These are phyloP conservation scores for Osmerus mordax DNA, from an alignment of 2,113 vertebrate species.

Conservation along the genomic window DNA sequence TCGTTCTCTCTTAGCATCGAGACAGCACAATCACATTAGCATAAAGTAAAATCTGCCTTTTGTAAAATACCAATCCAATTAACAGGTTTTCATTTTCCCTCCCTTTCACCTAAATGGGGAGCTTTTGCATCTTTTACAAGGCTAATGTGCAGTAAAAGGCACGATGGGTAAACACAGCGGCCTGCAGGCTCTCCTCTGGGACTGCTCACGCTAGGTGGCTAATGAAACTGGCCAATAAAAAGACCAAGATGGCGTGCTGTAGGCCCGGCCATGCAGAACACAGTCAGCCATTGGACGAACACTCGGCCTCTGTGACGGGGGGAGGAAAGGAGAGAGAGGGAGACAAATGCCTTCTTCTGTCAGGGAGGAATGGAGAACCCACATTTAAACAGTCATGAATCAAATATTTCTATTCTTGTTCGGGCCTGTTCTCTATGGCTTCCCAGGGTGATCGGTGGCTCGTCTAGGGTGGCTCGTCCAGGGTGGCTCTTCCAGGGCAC, in stretches of 20 bases:
- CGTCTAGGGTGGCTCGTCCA: too few species aligned
- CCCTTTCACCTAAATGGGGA: conserved; percentile 53
- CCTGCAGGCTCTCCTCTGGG: conserved; percentile 49
- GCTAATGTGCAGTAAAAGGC: conserved; percentile 58
- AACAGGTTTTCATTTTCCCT: conserved; percentile 55
- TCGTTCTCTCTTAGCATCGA: conserved; percentile 21
- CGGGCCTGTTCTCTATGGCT: too few species aligned
- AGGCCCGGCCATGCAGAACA: conserved; percentile 30
- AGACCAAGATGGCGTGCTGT: conserved; percentile 28
- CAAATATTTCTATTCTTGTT: too few species aligned
- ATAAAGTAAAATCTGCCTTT: conserved; percentile 68
- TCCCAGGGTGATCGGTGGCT: too few species aligned
- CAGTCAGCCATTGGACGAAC: conserved; percentile 6
- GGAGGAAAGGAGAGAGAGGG: neutral
- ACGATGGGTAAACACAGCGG: conserved; percentile 55
- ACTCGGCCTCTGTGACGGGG: conserved; percentile 31
- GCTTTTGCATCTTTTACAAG: conserved; percentile 61
- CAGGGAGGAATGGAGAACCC: too few species aligned
- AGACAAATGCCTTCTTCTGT: neutral
- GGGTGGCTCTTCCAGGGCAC: neutral
- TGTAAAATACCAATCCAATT: conserved; percentile 73
- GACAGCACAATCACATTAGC: conserved; percentile 59
- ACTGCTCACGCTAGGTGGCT: conserved; percentile 59
- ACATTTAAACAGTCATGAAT: too few species aligned
- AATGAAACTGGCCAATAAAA: conserved; percentile 62